These are phyloP conservation scores for Agrilus mali DNA, from an alignment of 2,888 invertebrate species.

Conservation along the genomic window DNA sequence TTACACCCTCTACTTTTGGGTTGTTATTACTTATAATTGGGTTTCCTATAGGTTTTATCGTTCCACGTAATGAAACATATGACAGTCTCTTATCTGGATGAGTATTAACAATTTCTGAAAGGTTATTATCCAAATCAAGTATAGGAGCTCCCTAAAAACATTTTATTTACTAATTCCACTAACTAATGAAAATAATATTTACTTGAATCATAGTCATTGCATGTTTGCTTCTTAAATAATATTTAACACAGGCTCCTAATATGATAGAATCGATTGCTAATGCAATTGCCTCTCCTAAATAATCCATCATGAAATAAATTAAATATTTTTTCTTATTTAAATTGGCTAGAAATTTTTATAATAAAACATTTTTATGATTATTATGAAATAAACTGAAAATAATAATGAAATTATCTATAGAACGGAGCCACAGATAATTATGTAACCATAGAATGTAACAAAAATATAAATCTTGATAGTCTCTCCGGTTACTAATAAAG, in stretches of 20 bases:
- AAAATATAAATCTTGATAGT: too few relatives aligned
- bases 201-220: conserved; percentile 61
- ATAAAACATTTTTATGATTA: too few relatives aligned
- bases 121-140: conserved; percentile 49
- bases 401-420: too few relatives aligned
- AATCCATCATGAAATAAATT: conserved; percentile 46
- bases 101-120: conserved; percentile 48
- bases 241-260: conserved; percentile 58
- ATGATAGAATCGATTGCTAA: conserved; percentile 64
- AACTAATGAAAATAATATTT: conserved; percentile 16
- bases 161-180: neutral
- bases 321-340: too few relatives aligned
- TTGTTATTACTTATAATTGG: conserved; percentile 65
- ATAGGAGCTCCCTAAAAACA: conserved; percentile 53
- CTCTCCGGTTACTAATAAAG: too few relatives aligned
- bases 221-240: conserved; percentile 62
- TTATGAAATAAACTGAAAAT: too few relatives aligned
- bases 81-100: conserved; percentile 52
- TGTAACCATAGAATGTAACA: too few relatives aligned
- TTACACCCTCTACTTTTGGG: conserved; percentile 59
- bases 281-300: conserved; percentile 60
- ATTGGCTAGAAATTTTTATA: too few relatives aligned
- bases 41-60: conserved; percentile 61
- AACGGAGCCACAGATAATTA: too few relatives aligned
- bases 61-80: conserved; percentile 64